Evolutionary conservation across 2,888 invertebrate species (phyloP).

Genomic region (Scaptomyza parva): DNA sequence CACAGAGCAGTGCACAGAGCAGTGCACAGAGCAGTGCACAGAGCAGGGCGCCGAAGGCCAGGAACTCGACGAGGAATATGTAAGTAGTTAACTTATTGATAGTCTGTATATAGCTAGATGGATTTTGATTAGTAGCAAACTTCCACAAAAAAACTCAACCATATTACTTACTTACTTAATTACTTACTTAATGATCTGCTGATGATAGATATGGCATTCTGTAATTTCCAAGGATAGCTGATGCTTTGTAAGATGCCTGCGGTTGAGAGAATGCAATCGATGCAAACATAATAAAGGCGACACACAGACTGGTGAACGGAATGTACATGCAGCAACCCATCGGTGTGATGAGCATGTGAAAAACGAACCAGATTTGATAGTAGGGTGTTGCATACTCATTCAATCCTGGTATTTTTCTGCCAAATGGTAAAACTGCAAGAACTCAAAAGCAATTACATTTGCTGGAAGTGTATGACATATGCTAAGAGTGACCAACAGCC

Average conservation of each 20-base stretch:
- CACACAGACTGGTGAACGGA: slow-evolving; percentile 82
- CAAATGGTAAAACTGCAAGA: slow-evolving; percentile 81
- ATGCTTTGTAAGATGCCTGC: slow-evolving; percentile 24
- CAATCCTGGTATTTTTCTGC: slow-evolving; percentile 80
- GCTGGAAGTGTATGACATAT: no score
- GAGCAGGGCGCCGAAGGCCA: slow-evolving; percentile 81
- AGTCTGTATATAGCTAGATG: slow-evolving; percentile 70
- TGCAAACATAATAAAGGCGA: slow-evolving; percentile 82
- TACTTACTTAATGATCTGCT: slow-evolving; percentile 76
- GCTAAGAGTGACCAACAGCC: no score
- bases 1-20: no score
- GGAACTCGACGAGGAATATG: slow-evolving; percentile 81
- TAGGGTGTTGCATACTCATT: slow-evolving; percentile 78
- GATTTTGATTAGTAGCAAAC: slow-evolving; percentile 12
- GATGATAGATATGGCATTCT: slow-evolving; percentile 80
- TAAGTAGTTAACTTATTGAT: slow-evolving; percentile 78
- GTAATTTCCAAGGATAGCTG: slow-evolving; percentile 60
- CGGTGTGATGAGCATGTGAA: slow-evolving; percentile 78
- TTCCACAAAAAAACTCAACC: accelerated
- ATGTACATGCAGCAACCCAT: slow-evolving; percentile 84
- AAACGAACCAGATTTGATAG: slow-evolving; percentile 79
- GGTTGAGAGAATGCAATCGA: slow-evolving; percentile 68
- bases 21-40: no score
- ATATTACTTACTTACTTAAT: not conserved
- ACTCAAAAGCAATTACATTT: slow-evolving; percentile 11